phyloP scores from a whole-genome alignment of 2,888 invertebrate genomes.

The Vannuccia rotundouncinata region DNA sequence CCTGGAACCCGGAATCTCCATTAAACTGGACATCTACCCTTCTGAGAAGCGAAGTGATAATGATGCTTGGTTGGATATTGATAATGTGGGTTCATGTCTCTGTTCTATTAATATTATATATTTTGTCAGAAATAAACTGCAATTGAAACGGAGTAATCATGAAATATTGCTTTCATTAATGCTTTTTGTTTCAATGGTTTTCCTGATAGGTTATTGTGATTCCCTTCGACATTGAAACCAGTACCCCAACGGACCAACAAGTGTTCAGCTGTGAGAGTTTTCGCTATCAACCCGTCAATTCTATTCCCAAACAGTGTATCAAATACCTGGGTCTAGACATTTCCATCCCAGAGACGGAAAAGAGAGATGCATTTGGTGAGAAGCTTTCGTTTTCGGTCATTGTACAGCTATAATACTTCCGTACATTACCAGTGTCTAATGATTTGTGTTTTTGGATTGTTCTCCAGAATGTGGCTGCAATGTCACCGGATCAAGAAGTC shows the following conservation, averaged over 20 bases:
- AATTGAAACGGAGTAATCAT: too few species aligned
- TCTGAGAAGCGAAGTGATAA: not conserved
- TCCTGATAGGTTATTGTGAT: not conserved
- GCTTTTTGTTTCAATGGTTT: too few species aligned
- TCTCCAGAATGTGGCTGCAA: slow-evolving; percentile 70
- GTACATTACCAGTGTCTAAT: too few species aligned
- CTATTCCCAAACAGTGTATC: not conserved
- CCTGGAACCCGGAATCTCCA: not conserved
- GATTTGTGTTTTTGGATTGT: slow-evolving; percentile 61
- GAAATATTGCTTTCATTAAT: too few species aligned
- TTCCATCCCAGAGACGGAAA: not conserved
- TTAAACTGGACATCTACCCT: slow-evolving; percentile 10
- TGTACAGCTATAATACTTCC: too few species aligned
- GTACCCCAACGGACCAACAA: not conserved
- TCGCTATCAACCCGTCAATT: not conserved
- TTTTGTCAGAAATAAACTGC: too few species aligned
- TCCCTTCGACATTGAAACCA: not conserved
- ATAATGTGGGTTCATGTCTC: not conserved
- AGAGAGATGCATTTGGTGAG: slow-evolving; percentile 3
- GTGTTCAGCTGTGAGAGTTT: not conserved
- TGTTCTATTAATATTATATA: too few species aligned
- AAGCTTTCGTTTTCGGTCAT: too few species aligned
- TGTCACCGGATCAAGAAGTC: slow-evolving; percentile 62
- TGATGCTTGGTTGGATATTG: not conserved
- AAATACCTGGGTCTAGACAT: not conserved